Evolutionary conservation across 2,113 vertebrate genomes (phyloP), one percentile per base, ranked within the genome.

Genomic region (Sceloporus undulatus): DNA sequence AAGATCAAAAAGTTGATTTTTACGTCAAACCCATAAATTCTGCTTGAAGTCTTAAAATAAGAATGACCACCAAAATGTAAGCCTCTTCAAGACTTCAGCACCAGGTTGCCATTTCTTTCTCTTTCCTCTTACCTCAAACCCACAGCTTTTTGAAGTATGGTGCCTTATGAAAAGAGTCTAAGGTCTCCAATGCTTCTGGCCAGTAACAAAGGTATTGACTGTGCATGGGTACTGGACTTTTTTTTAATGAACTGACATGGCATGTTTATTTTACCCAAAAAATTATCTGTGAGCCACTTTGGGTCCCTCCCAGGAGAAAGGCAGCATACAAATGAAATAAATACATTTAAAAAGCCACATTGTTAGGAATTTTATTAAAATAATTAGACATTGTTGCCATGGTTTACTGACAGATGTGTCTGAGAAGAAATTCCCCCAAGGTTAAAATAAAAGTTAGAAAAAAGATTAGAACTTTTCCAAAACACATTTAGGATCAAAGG

Each of bases 391-490:
- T 2, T 34, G 27, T n/a, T 73, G 34, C 27, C 66, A 29, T 62
- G 25, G n/a, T 87, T 74, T 62, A 65, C 25, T 71, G 65, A 71
- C 9, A 59, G 34, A 48, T 52, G 59, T 81, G 27, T 21, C 71
- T 48, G 52, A 75, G 70, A 87, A 38, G n/a, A 86, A 85, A 27
- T 40, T 87, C 29, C 19, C 34, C 25, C 14, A 65, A 27, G 62
- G 42, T 82, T 75, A 10, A 52, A 52, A 87, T 25, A 81, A 81
- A 81, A 48, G 54, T 38, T 80, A 54, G 7, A 5, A 56, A 54
- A 79, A 86, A 38, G n/a, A 19, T 74, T 27, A 73, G 14, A 9
- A 38, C 68, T 81, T 81, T 81, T n/a, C 68, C 79, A 62, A n/a
- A 73, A 34, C n/a, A 48, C 27, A 38, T 19, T 65, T 48, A 21